Evolutionary conservation across 2,113 vertebrate genomes (phyloP), one percentile per base, ranked within the genome.

Genomic region (Climacteris rufus): DNA sequence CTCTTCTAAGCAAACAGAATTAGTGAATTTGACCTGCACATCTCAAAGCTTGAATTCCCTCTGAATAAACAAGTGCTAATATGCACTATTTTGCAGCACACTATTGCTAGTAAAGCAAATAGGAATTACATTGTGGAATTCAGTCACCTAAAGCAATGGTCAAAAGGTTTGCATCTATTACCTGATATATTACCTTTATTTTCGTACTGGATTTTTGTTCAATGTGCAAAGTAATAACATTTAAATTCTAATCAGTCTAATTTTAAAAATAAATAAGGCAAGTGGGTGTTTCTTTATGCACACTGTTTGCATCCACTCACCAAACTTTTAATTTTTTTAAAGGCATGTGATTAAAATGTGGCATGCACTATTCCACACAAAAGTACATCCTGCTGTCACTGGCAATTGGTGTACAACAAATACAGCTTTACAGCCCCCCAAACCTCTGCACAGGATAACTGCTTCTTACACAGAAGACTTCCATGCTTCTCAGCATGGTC

Each of bases 1-100:
- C 42, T 93, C 64, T 90, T 80, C 87, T 89, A 66, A 68, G 63
- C 90, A 80, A 97, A 86, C 84, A 90, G 75, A 96, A 77, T 89
- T 63, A 65, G 72, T 33, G 10, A 79, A 76, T 80, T 83, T 90
- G 66, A 82, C 52, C 90, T 65, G 74, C 57, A 45, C 33, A 56
- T 77, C 83, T 91, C 71, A 72, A 94, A 78, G 81, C 64, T 31
- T 87, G 40, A 77, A 52, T 81, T 93, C 47, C 61, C n/a, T 70
- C 44, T 74, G 87, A 66, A 59, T 75, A 84, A 88, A 57, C 7
- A 2, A 77, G 75, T 84, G 85, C 59, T 91, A n/a, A 70, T 76
- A 53, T 47, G n/a, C 65, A 85, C 87, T 76, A 19, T 64, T 95
- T 97, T 94, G 92, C 54, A 96, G 84, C 61, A 60, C 70, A 52